These are phyloP conservation scores for Spheniscus mendiculus DNA, from an alignment of 2,113 vertebrate genomes.

Conservation along the genomic window DNA sequence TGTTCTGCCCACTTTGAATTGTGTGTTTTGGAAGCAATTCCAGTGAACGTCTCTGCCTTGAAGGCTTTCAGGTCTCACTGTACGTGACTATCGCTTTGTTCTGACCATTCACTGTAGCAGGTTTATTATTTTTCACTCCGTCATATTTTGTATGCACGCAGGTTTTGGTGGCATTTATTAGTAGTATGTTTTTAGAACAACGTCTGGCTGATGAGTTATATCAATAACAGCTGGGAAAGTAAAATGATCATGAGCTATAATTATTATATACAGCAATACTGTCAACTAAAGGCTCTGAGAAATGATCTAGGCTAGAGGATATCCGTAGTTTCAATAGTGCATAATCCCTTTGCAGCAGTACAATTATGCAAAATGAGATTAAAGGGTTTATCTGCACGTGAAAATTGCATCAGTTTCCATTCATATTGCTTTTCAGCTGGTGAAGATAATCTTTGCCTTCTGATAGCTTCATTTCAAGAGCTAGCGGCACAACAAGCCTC, in stretches of 20 bases:
- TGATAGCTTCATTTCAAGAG: neutral
- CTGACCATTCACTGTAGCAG: neutral
- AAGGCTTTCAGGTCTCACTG: neutral
- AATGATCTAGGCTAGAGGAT: neutral
- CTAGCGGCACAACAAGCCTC: neutral
- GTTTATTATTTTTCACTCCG: neutral
- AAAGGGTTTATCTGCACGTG: neutral
- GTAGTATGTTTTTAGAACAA: neutral
- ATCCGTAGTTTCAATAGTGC: neutral
- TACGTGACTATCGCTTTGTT: neutral
- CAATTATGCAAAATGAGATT: neutral
- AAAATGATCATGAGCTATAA: neutral
- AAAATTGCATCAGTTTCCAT: neutral
- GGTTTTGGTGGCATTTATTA: neutral
- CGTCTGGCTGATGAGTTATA: slow-evolving; percentile 2
- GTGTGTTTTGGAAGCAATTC: slow-evolving; percentile 75
- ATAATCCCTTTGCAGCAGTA: neutral
- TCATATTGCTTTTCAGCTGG: neutral
- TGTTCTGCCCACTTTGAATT: slow-evolving; percentile 70
- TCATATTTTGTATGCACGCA: neutral
- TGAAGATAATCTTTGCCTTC: neutral
- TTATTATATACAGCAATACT: neutral
- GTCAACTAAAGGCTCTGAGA: neutral
- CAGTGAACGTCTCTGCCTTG: neutral
- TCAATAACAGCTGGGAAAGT: neutral